Percentiles rank a stretch among this genome's conserved stretches.
These are phyloP conservation scores for Vulpes lagopus DNA, from an alignment of 2,113 vertebrate genomes.

Conservation along the genomic window DNA sequence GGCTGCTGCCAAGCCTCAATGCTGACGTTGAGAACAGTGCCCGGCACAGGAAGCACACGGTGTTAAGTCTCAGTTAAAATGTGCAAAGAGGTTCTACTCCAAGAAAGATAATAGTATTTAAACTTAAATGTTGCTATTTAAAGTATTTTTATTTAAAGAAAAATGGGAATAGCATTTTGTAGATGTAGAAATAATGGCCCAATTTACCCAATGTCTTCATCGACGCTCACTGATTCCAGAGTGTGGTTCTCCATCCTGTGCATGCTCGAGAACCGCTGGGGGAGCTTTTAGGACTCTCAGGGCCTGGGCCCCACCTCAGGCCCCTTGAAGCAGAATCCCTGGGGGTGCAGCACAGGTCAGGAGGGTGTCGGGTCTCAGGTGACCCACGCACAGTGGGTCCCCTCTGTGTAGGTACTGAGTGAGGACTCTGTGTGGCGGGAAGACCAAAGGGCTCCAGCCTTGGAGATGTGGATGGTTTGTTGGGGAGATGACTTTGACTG, in stretches of 20 bases:
- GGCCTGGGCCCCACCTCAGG: fast-evolving
- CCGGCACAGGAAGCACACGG: fast-evolving
- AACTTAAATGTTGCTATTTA: neutral
- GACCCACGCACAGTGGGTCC: neutral
- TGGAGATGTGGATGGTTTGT: neutral
- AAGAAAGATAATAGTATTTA: neutral
- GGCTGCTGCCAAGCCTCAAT: neutral
- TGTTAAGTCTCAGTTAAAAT: fast-evolving
- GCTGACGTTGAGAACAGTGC: too few relatives aligned
- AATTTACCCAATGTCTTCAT: fast-evolving
- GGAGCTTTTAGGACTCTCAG: fast-evolving
- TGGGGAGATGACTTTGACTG: neutral
- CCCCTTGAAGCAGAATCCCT: neutral
- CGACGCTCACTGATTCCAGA: fast-evolving
- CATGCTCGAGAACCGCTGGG: fast-evolving
- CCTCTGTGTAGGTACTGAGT: fast-evolving
- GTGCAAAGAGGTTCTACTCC: neutral
- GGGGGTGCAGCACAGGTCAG: fast-evolving
- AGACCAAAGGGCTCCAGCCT: neutral
- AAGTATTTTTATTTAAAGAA: neutral
- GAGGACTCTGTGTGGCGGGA: neutral
- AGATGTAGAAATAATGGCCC: neutral
- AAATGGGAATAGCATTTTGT: neutral
- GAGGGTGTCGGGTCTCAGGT: too few relatives aligned
- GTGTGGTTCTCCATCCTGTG: fast-evolving